Conservation (phyloP, 2,888 invertebrate species). For the Drosophila trichaetosa region DNA sequence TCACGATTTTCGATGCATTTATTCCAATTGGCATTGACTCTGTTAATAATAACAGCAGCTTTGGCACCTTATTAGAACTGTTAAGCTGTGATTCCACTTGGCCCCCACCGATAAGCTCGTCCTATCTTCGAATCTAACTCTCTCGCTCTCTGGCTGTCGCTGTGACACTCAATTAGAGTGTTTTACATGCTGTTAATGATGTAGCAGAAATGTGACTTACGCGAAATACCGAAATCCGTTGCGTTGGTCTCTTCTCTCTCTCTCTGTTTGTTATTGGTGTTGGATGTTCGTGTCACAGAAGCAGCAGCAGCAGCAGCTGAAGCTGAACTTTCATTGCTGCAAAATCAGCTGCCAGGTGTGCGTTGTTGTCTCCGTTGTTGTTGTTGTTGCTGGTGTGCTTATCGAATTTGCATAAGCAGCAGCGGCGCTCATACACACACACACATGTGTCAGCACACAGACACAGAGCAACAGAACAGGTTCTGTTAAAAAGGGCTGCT, state of each 20-base stretch:
- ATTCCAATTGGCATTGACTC: slow-evolving; percentile 22
- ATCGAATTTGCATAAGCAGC: slow-evolving; percentile 52
- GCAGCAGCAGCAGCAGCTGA: slow-evolving; percentile 42
- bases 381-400: slow-evolving; percentile 20
- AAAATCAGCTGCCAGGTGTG: slow-evolving; percentile 75
- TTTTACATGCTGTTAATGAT: slow-evolving; percentile 16
- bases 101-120: slow-evolving; percentile 5
- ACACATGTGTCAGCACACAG: slow-evolving; percentile 13
- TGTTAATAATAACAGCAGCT: slow-evolving; percentile 15
- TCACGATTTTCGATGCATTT: neutral
- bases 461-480: slow-evolving; percentile 47
- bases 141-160: neutral
- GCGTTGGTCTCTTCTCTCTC: slow-evolving; percentile 48
- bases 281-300: slow-evolving; percentile 34
- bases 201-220: slow-evolving; percentile 43
- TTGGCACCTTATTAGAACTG: slow-evolving; percentile 12
- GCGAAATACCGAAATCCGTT: slow-evolving; percentile 42
- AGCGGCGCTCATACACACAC: slow-evolving; percentile 18
- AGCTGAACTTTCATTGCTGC: slow-evolving; percentile 53
- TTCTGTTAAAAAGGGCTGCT: slow-evolving; percentile 53
- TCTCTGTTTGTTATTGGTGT: slow-evolving; percentile 24
- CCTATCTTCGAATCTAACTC: neutral
- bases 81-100: slow-evolving; percentile 18
- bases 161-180: slow-evolving; percentile 1
- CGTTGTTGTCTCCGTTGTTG: slow-evolving; percentile 26